Percentiles rank a stretch among this genome's conserved stretches.
These are phyloP conservation scores for Kryptolebias marmoratus DNA, from an alignment of 2,113 vertebrate species.

Conservation along the genomic window DNA sequence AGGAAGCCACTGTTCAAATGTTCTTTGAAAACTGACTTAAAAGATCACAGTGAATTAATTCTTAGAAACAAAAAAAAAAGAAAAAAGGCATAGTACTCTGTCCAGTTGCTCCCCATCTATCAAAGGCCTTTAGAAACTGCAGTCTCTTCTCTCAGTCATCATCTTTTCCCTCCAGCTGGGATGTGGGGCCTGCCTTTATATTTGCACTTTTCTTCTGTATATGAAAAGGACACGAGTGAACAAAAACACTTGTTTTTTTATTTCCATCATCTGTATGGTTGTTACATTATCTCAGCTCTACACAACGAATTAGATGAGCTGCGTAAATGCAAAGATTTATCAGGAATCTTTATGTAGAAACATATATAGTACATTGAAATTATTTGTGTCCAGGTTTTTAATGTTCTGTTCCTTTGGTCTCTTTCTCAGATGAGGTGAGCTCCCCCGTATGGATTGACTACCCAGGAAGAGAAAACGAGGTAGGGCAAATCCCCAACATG, in stretches of 20 bases:
- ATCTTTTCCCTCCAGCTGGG: conserved; percentile 24
- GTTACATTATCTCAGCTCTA: conserved; percentile 31
- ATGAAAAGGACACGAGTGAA: conserved; percentile 47
- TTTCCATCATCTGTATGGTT: conserved; percentile 34
- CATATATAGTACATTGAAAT: conserved; percentile 26
- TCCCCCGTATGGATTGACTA: conserved; percentile 71
- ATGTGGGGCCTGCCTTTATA: conserved; percentile 23
- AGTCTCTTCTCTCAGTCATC: conserved; percentile 29
- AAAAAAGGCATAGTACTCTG: conserved; percentile 39
- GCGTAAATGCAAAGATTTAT: conserved; percentile 58
- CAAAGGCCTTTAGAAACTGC: conserved; percentile 52
- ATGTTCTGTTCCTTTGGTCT: conserved; percentile 65
- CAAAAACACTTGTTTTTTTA: conserved; percentile 54
- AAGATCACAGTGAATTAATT: conserved; percentile 90
- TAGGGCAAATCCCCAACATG: conserved; percentile 80
- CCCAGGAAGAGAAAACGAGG: conserved; percentile 81
- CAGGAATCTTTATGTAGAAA: conserved; percentile 21
- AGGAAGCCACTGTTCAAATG: conserved; percentile 86
- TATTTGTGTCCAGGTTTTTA: conserved; percentile 59
- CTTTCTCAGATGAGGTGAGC: conserved; percentile 81
- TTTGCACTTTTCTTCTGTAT: conserved; percentile 35
- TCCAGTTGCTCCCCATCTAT: conserved; percentile 51
- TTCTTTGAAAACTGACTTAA: conserved; percentile 87
- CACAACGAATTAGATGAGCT: conserved; percentile 42
- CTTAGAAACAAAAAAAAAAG: conserved; percentile 83